Conservation (phyloP, 2,888 invertebrate species). For the Drosophila gaucha region DNA sequence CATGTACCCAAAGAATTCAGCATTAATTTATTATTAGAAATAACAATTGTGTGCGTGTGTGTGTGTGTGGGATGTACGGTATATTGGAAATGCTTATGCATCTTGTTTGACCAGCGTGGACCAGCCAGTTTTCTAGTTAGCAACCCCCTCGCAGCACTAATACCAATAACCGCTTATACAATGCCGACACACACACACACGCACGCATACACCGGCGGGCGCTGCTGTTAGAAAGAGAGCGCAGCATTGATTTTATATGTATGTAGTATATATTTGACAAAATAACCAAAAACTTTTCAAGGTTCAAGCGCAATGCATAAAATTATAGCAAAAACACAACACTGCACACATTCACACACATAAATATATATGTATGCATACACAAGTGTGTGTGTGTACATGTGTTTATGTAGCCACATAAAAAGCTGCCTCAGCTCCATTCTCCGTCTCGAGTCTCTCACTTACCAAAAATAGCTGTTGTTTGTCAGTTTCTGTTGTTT, state of each 20-base stretch:
- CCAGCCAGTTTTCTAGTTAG: constrained; percentile 26
- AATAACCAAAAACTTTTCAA: constrained; percentile 51
- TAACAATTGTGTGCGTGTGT: not conserved
- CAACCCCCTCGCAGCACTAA: constrained; percentile 41
- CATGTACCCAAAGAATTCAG: constrained; percentile 7
- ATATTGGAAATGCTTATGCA: constrained; percentile 4
- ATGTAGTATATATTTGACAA: constrained; percentile 34
- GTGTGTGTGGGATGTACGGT: not conserved
- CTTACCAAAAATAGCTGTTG: constrained; percentile 38
- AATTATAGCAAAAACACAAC: constrained; percentile 32
- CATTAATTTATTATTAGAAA: constrained; percentile 46
- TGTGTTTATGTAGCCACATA: constrained; percentile 9
- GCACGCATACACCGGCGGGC: not conserved
- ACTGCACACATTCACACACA: constrained; percentile 8
- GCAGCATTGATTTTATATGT: constrained; percentile 71
- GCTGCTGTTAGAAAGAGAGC: constrained; percentile 41
- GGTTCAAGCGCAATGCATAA: constrained; percentile 48
- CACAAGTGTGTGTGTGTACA: not conserved
- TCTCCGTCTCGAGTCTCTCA: constrained; percentile 6
- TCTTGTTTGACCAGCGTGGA: constrained; percentile 34
- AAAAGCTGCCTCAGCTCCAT: constrained; percentile 14
- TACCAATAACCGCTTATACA: constrained; percentile 33
- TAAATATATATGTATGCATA: not conserved
- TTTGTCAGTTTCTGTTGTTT: constrained; percentile 8
- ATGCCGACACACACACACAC: constrained; percentile 2